Conservation (phyloP, 2,888 invertebrate genomes). For the Thysanoteuthis rhombus region DNA sequence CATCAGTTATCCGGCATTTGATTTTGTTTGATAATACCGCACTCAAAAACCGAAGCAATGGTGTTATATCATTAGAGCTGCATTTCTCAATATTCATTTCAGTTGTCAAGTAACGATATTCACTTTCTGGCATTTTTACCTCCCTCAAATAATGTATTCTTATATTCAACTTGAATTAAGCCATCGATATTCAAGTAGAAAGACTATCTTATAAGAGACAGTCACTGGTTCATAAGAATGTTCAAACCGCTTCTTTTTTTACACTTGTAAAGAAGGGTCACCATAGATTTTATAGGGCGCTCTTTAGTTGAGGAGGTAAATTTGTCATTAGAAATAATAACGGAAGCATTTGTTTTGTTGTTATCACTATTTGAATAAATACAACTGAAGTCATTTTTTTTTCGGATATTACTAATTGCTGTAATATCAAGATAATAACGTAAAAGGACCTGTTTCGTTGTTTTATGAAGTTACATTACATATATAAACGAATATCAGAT, state of each 20-base stretch:
- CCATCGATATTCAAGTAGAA: neutral
- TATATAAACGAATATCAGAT: neutral
- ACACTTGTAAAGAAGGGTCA: neutral
- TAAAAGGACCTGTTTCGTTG: neutral
- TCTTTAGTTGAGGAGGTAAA: slow-evolving; percentile 12
- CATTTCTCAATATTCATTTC: neutral
- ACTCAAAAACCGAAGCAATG: neutral
- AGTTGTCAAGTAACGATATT: neutral
- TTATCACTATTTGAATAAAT: neutral
- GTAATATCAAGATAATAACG: neutral
- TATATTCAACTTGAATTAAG: too few relatives aligned
- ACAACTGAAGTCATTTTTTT: neutral
- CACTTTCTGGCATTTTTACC: neutral
- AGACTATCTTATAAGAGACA: neutral
- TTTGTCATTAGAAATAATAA: neutral
- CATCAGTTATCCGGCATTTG: neutral
- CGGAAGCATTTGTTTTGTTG: neutral
- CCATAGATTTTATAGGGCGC: neutral
- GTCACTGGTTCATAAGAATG: neutral
- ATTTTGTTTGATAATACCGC: neutral
- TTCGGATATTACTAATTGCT: neutral
- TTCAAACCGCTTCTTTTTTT: neutral
- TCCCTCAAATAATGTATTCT: neutral
- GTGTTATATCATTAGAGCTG: neutral
- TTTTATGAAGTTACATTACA: neutral